Evolutionary conservation across 2,797 vertebrate genomes (phyloP).

Genomic region (Catamblyrhynchus diadema): DNA sequence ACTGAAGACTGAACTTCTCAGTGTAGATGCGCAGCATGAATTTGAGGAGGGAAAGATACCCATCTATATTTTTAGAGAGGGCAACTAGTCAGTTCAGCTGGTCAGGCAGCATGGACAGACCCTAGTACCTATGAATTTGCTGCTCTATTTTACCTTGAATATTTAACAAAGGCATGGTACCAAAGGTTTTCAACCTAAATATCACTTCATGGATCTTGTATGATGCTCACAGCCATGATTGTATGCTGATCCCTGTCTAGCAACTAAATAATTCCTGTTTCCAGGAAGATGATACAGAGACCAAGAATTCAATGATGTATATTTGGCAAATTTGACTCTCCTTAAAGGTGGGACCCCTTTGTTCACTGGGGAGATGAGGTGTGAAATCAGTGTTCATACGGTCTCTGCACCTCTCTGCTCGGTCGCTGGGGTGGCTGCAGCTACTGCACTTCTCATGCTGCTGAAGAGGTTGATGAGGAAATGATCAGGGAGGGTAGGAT

Average conservation of each 20-base stretch:
- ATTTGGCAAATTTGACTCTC: background rate
- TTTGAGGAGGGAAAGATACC: background rate
- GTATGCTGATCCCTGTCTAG: background rate
- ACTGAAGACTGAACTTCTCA: background rate
- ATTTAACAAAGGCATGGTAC: background rate
- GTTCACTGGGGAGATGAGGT: background rate
- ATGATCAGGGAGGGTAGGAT: constrained; percentile 52
- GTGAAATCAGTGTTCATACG: background rate
- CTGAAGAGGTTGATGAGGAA: constrained; percentile 42
- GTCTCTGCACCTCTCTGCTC: background rate
- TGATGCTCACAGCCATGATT: background rate
- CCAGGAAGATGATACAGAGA: background rate
- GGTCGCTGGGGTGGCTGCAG: background rate
- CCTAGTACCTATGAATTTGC: background rate
- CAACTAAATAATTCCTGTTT: background rate
- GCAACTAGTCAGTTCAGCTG: background rate
- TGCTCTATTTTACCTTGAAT: background rate
- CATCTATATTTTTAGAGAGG: background rate
- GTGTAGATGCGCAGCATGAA: background rate
- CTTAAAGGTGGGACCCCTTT: background rate
- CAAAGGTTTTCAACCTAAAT: background rate
- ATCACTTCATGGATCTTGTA: background rate
- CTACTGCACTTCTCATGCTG: background rate
- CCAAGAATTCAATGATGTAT: background rate
- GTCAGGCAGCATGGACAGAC: background rate